Evolutionary conservation across 2,888 invertebrate species (phyloP), one percentile per base, ranked within the genome.

Genomic region (Cylindroiulus punctatus): DNA sequence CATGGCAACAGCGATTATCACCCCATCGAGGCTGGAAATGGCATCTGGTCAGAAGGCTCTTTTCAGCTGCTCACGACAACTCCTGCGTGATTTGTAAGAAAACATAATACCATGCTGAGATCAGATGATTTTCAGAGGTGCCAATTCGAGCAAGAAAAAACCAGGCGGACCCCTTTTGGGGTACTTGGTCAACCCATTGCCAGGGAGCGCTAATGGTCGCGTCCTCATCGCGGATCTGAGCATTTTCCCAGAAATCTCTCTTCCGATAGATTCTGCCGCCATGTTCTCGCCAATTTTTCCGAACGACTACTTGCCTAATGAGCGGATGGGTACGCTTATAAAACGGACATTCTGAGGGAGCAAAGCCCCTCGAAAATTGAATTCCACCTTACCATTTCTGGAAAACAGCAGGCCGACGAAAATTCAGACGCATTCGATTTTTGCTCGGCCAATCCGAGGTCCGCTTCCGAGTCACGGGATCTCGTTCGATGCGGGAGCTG

Each of bases 331-430:
- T 5, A 12, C 26, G 10, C 12, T 65, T n/a, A 26, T 12, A 26
- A 14, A 65, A n/a, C 26, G 2, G 10, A 12, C 26, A 26, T 26
- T 26, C 10, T 12, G 12, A 26, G 12, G 65, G 26, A n/a, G 26
- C 65, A 12, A 26, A 65, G 12, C 65, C 12, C 12, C 65, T 26
- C 22, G 12, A 65, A 65, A 65, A 65, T 26, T 12, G 26, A 65
- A 65, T 65, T 52, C 26, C n/a, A 65, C 22, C 65, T 65, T 65
- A 65, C 65, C 65, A 65, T 65, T 65, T 65, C 65, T 65, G 65
- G 65, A 65, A 22, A n/a, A 65, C 65, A 65, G 65, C 65, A 65
- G 65, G 65, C 65, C 65, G n/a, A 65, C 65, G 26, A 65, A 26
- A 65, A 65, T 65, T 26, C 65, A 65, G 65, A 22, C 65, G 65